Percentiles rank a stretch among this genome's conserved stretches.
phyloP scores from a whole-genome alignment of 1,140 invertebrate species.

The Pectinophora gossypiella region DNA sequence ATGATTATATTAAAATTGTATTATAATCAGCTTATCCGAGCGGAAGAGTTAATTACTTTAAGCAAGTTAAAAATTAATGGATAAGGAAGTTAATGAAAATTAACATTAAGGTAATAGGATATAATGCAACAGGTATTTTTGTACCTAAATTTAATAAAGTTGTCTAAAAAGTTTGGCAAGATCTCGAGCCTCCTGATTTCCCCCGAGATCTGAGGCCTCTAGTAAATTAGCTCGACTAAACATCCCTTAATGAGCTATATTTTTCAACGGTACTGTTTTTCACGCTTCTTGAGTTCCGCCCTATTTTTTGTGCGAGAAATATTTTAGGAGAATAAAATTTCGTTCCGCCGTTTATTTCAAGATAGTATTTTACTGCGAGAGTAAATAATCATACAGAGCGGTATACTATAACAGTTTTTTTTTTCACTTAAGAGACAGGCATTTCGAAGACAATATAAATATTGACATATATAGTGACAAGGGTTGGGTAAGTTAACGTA shows the following conservation, averaged over 20 bases:
- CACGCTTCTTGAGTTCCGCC: slow-evolving; percentile 19
- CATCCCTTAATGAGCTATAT: slow-evolving; percentile 53
- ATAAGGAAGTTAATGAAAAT: not conserved
- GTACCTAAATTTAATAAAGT: slow-evolving; percentile 20
- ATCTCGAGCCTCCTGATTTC: slow-evolving; percentile 42
- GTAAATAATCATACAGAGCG: no score
- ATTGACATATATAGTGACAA: not conserved
- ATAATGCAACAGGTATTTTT: not conserved
- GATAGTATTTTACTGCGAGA: no score
- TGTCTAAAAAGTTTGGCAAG: slow-evolving; percentile 27
- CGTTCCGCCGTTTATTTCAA: no score
- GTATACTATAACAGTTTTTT: no score
- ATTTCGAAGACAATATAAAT: no score
- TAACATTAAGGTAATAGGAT: not conserved
- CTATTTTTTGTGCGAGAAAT: no score
- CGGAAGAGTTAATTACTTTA: no score
- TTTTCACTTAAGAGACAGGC: no score
- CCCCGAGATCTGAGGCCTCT: slow-evolving; percentile 39
- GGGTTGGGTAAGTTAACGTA: not conserved
- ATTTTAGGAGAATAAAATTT: no score
- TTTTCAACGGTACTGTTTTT: slow-evolving; percentile 33
- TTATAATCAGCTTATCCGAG: no score
- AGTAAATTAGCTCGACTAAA: slow-evolving; percentile 52
- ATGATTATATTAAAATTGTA: no score
- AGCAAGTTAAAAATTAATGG: not conserved